Percentiles rank a stretch among this genome's conserved stretches.
These are phyloP conservation scores for Sceloporus undulatus DNA, from an alignment of 2,113 vertebrate species.

Conservation along the genomic window DNA sequence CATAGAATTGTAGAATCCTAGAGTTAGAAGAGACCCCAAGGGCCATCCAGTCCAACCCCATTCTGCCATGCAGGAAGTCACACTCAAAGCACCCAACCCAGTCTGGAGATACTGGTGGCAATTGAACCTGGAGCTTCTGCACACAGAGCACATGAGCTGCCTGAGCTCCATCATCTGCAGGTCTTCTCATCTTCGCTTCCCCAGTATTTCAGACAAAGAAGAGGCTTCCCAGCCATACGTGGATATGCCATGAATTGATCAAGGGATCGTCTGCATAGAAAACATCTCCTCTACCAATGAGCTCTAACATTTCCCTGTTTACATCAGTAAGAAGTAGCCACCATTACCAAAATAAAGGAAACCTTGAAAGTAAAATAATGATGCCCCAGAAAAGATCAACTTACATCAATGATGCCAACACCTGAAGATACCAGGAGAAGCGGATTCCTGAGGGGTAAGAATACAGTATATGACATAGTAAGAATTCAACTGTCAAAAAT, in stretches of 20 bases:
- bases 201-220: no score
- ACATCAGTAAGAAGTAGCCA: not conserved
- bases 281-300: not conserved
- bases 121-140: no score
- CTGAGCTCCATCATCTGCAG: no score
- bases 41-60: no score
- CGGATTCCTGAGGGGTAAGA: conserved; percentile 35
- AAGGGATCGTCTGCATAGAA: not conserved
- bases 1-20: no score
- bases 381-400: not conserved
- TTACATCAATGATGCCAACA: conserved; percentile 58
- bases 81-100: no score
- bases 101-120: no score
- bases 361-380: not conserved
- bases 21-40: no score
- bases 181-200: no score
- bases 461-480: not conserved
- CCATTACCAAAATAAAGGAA: not conserved
- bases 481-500: not conserved
- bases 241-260: not conserved
- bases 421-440: conserved; percentile 63
- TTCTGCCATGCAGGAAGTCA: no score
- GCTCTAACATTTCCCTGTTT: not conserved
- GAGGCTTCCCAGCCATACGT: no score
- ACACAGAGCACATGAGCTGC: no score